These are phyloP conservation scores for Choloepus didactylus DNA, from an alignment of 2,797 vertebrate genomes.

Conservation along the genomic window DNA sequence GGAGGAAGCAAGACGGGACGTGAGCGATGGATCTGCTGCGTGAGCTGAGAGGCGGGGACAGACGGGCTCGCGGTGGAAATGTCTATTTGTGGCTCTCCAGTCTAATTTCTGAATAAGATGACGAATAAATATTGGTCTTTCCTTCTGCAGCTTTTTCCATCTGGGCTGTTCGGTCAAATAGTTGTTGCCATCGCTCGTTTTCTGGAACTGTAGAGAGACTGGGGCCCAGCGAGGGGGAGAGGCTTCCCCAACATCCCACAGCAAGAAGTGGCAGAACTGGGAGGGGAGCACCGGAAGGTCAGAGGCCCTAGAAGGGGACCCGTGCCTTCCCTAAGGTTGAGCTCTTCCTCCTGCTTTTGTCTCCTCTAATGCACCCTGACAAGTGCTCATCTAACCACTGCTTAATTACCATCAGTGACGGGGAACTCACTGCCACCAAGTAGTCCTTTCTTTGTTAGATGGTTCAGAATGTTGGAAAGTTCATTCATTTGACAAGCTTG, in stretches of 20 bases:
- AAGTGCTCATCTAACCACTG: background rate
- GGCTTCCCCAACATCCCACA: rapidly evolving
- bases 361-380: background rate
- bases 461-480: background rate
- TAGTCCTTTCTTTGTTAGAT: rapidly evolving
- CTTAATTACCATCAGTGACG: rapidly evolving
- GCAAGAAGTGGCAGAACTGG: background rate
- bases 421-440: background rate
- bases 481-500: too few relatives aligned
- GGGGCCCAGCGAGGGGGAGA: background rate
- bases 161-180: background rate
- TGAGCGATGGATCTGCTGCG: rapidly evolving
- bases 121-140: conserved; percentile 63
- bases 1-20: background rate
- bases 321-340: too few relatives aligned
- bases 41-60: background rate
- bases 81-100: conserved; percentile 47
- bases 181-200: background rate
- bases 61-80: background rate
- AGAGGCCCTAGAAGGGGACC: background rate
- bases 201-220: background rate
- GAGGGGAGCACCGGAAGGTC: rapidly evolving
- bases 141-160: background rate
- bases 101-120: conserved; percentile 48
- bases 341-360: background rate